Evolutionary conservation across 2,888 invertebrate genomes (phyloP), one percentile per base, ranked within the genome.

Genomic region (Operophtera brumata): DNA sequence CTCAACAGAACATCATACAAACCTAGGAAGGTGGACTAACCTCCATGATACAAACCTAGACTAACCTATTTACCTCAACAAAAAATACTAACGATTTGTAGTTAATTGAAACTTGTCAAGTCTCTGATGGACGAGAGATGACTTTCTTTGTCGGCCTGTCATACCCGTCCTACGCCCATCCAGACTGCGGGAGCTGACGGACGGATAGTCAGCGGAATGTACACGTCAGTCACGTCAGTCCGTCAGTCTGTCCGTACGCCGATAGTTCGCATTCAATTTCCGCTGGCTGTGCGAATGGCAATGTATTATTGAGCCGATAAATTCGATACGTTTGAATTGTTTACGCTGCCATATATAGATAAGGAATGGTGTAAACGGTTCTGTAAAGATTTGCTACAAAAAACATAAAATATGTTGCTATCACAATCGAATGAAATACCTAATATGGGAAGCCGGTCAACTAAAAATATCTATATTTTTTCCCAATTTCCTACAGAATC

Each of bases 221-320:
- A 67, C 67, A 71, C 26, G 56, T 57, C 41, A 48, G 61, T 70
- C 71, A 70, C 69, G 75, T 72, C 76, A 76, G 55, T 39, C 64
- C 71, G 73, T 72, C 76, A 76, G 55, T 39, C 64, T 71, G 73
- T 75, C 73, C 71, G 69, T 69, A 70, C 62, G 49, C 62, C 67
- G 76, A 76, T 74, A 78, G 78, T 80, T 78, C 81, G 74, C 70
- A 80, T 84, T 82, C 82, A 84, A 85, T 85, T 85, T 84, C 82
- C 85, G 82, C 67, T 65, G 63, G 66, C 56, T 71, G 68, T 72
- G 69, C 67, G 71, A 74, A 69, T 66, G 66, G 65, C 61, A 62
- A 67, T 67, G 68, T 72, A 72, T 73, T 78, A 76, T 74, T 70
- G 73, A 66, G 67, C 56, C 67, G 70, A 72, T 75, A 69, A 54